These are phyloP conservation scores for Megalurothrips usitatus DNA, from an alignment of 2,888 invertebrate genomes.

Conservation along the genomic window DNA sequence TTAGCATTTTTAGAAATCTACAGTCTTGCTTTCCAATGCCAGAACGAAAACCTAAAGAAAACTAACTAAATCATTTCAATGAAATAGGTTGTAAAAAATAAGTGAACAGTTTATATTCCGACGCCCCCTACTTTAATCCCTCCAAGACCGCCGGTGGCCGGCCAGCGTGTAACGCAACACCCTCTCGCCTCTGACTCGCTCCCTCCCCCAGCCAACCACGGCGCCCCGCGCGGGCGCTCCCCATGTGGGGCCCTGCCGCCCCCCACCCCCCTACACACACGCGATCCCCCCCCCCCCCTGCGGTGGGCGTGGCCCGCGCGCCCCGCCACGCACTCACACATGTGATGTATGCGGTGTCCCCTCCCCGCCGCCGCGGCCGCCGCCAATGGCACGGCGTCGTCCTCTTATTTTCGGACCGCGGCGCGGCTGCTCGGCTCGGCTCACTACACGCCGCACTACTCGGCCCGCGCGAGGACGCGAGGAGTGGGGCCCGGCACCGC, in stretches of 20 bases:
- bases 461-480: background rate
- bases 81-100: too few relatives aligned
- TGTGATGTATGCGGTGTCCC: background rate
- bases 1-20: too few relatives aligned
- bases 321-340: background rate
- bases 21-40: too few relatives aligned
- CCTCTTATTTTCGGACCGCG: too few relatives aligned
- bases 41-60: too few relatives aligned
- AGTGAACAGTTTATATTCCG: too few relatives aligned
- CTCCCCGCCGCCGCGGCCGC: background rate
- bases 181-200: background rate
- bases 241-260: background rate
- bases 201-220: background rate
- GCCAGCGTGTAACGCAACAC: too few relatives aligned
- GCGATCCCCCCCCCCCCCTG: background rate
- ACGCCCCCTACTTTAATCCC: too few relatives aligned
- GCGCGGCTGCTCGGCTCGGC: too few relatives aligned
- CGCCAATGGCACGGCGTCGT: background rate
- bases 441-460: too few relatives aligned
- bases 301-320: conserved; percentile 14
- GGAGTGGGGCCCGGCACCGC: background rate
- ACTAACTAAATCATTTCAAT: too few relatives aligned
- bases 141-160: too few relatives aligned
- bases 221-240: background rate
- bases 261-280: background rate